Percentiles rank a stretch among this genome's conserved stretches.
phyloP scores from a whole-genome alignment of 2,113 vertebrate genomes.

The Raphicerus campestris region DNA sequence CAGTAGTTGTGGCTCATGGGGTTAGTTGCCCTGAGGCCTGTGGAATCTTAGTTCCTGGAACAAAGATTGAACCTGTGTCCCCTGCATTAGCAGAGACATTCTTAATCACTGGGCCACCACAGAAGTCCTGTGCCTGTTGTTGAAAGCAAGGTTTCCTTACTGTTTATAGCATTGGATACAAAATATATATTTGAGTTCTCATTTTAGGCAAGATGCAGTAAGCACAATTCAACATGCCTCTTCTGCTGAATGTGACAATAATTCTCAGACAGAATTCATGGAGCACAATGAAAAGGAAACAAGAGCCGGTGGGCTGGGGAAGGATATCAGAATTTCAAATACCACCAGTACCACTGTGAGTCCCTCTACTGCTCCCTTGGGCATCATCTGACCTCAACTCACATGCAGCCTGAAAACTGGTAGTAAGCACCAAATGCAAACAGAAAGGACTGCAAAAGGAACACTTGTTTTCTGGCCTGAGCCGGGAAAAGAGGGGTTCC shows the following conservation, averaged over 20 bases:
- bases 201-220: not conserved
- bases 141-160: not conserved
- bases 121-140: not conserved
- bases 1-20: not conserved
- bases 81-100: not conserved
- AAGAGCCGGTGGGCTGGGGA: not conserved
- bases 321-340: not conserved
- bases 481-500: not conserved
- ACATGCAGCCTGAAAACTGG: not conserved
- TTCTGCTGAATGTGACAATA: not conserved
- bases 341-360: not conserved
- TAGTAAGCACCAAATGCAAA: not conserved
- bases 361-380: not conserved
- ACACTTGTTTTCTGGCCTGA: not conserved
- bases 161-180: not conserved
- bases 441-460: not conserved
- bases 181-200: not conserved
- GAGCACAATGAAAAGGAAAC: not conserved
- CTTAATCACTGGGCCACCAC: not conserved
- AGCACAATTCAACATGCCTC: not conserved
- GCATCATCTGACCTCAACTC: not conserved
- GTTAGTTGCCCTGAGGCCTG: not conserved
- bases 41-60: not conserved
- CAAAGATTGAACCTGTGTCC: not conserved
- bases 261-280: not conserved